These are phyloP conservation scores for Pardosa pseudoannulata DNA, from an alignment of 2,888 invertebrate genomes.

Conservation along the genomic window DNA sequence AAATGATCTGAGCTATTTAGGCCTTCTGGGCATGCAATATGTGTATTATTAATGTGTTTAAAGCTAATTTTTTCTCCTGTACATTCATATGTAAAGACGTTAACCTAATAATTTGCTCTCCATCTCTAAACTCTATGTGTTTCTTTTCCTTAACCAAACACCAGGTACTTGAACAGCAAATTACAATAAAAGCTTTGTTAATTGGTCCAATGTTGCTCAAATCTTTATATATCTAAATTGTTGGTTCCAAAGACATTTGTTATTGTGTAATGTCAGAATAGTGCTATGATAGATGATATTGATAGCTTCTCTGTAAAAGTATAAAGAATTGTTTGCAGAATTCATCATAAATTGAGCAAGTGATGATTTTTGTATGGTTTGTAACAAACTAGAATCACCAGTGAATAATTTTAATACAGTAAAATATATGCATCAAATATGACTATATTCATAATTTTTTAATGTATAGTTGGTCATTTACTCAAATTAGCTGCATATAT, in stretches of 20 bases:
- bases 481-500: neutral
- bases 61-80: constrained; percentile 48
- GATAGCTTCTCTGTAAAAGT: neutral
- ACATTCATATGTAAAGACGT: constrained; percentile 56
- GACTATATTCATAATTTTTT: neutral
- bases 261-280: no score
- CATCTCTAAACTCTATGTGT: constrained; percentile 38
- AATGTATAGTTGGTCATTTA: neutral
- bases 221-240: no score
- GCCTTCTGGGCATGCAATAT: constrained; percentile 55
- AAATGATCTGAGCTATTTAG: constrained; percentile 55
- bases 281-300: neutral
- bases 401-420: neutral
- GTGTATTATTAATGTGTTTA: constrained; percentile 55
- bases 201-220: constrained; percentile 3
- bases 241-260: no score
- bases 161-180: neutral
- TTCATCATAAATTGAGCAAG: neutral
- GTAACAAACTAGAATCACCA: neutral
- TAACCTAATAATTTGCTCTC: constrained; percentile 51
- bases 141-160: constrained; percentile 6
- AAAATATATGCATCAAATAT: neutral
- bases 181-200: constrained; percentile 10
- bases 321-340: neutral
- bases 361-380: neutral